Evolutionary conservation across 2,888 invertebrate species (phyloP).

Genomic region (Conus canariensis): DNA sequence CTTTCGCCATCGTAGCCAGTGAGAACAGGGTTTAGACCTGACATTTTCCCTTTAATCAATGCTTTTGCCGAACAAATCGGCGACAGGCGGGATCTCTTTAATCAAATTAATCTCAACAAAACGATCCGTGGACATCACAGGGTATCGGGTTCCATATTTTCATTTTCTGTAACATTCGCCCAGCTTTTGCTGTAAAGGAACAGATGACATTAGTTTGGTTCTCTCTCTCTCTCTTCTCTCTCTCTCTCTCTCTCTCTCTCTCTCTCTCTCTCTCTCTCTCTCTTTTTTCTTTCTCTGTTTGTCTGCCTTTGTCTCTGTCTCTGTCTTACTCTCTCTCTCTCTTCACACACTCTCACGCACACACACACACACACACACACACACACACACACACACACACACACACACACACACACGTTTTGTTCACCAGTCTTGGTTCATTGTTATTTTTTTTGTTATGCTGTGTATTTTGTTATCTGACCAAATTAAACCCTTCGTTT

Average conservation of each 20-base stretch:
- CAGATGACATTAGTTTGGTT: neutral
- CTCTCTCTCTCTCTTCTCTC: neutral
- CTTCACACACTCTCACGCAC: too few relatives aligned
- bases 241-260: neutral
- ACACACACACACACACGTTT: too few relatives aligned
- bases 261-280: neutral
- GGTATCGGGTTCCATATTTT: conserved; percentile 2
- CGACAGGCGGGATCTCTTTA: neutral
- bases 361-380: too few relatives aligned
- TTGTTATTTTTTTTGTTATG: neutral
- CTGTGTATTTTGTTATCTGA: conserved; percentile 11
- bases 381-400: too few relatives aligned
- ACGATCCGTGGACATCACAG: neutral
- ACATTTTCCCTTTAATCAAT: neutral
- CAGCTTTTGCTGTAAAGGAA: neutral
- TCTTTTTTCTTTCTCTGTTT: neutral
- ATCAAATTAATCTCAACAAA: conserved; percentile 16
- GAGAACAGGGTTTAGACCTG: neutral
- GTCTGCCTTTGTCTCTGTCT: neutral
- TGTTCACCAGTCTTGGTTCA: too few relatives aligned
- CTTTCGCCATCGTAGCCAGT: neutral
- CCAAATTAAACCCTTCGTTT: conserved; percentile 22
- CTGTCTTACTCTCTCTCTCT: neutral
- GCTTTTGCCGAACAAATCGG: neutral
- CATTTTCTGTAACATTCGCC: neutral